phyloP scores from a whole-genome alignment of 2,888 invertebrate species.

The Cancer borealis region DNA sequence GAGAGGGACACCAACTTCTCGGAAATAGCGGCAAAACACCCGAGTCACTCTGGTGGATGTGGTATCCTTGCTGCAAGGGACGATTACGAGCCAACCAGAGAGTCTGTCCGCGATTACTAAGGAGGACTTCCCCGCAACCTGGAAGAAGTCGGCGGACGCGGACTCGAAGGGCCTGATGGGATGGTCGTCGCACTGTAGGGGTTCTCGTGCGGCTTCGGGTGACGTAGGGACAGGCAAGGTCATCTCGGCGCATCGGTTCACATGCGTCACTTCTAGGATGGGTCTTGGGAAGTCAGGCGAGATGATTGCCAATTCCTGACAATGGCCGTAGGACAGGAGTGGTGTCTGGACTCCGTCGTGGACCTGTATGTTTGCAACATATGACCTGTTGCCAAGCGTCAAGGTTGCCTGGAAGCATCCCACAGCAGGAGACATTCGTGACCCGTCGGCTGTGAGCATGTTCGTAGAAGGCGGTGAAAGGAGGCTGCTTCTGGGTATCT shows the following conservation, averaged over 20 bases:
- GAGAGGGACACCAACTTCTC: neutral
- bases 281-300: neutral
- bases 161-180: neutral
- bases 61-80: neutral
- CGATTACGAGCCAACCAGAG: neutral
- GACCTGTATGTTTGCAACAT: neutral
- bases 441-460: slow-evolving; percentile 5
- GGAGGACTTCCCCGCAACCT: too few relatives aligned
- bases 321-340: neutral
- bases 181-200: slow-evolving; percentile 24
- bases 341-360: too few relatives aligned
- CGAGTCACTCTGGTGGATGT: neutral
- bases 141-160: too few relatives aligned
- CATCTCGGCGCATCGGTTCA: too few relatives aligned
- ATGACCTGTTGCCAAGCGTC: too few relatives aligned
- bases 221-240: too few relatives aligned
- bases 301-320: neutral
- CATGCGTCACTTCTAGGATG: slow-evolving; percentile 18
- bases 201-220: neutral
- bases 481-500: neutral
- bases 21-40: slow-evolving; percentile 24
- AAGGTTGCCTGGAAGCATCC: neutral
- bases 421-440: neutral
- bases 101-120: too few relatives aligned
- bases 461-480: neutral